Percentiles rank a stretch among this genome's conserved stretches.
These are phyloP conservation scores for Pollimyrus isidori DNA, from an alignment of 2,113 vertebrate species.

Conservation along the genomic window DNA sequence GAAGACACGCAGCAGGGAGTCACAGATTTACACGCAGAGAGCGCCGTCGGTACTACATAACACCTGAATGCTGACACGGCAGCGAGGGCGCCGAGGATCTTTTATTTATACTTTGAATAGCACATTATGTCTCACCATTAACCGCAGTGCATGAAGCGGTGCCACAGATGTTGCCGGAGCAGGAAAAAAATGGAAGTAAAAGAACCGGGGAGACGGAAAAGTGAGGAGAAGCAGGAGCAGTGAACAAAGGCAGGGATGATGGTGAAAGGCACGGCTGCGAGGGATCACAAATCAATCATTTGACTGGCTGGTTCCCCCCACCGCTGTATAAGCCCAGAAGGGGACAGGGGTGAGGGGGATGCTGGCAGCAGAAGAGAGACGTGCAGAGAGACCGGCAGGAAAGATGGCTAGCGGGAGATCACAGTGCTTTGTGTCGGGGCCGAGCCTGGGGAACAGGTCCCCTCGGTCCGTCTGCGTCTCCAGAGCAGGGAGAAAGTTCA, in stretches of 20 bases:
- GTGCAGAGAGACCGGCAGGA: background rate
- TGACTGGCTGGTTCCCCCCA: background rate
- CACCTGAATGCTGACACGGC: background rate
- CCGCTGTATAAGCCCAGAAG: background rate
- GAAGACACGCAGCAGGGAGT: background rate
- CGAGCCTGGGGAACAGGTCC: constrained; percentile 6
- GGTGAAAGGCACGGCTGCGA: background rate
- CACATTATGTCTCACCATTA: constrained; percentile 11
- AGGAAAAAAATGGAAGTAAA: background rate
- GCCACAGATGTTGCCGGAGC: background rate
- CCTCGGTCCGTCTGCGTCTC: constrained; percentile 13
- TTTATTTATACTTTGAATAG: constrained; percentile 13
- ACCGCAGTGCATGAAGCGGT: background rate
- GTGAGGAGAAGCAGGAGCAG: background rate
- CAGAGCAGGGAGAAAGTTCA: background rate
- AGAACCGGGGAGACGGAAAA: background rate
- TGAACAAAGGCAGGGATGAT: background rate
- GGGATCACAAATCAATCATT: background rate
- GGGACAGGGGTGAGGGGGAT: background rate
- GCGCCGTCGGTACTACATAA: background rate
- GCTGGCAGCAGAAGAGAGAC: background rate
- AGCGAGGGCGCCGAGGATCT: background rate
- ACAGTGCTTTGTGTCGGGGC: constrained; percentile 9
- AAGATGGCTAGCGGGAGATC: background rate
- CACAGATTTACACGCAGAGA: background rate